Evolutionary conservation across 2,113 vertebrate genomes (phyloP), one percentile per base, ranked within the genome.

Genomic region (Xiphophorus couchianus): DNA sequence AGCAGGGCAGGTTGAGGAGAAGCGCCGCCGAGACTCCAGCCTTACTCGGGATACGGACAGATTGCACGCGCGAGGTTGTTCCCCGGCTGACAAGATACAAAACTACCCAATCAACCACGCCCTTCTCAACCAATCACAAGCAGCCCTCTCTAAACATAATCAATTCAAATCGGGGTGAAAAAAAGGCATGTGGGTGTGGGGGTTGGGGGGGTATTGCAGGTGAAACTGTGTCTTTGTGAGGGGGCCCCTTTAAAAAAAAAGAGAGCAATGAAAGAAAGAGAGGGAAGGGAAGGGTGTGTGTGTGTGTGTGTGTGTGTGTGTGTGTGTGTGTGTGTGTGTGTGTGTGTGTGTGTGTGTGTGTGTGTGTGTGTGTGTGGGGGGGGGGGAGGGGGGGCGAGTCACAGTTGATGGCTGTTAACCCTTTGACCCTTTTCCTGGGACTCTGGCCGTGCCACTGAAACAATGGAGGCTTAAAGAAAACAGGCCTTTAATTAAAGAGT

Each of bases 71-170:
- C 91, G 91, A 94, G 96, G 95, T 96, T 95, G 95, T 96, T 96
- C 95, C 92, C 93, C 74, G 93, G 96, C 96, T 96, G 96, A 96
- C 96, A 96, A 96, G 95, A 94, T 95, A 96, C 95, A 95, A 96
- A 96, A 96, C 95, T 95, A 96, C 93, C 96, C 96, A 96, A 95
- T 95, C 96, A 96, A 95, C 96, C 96, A 96, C 96, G 94, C 96
- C 96, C 96, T 94, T 95, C 95, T 95, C 96, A 95, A 95, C 97
- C 97, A 97, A 97, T 97, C 96, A 96, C 96, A 96, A 95, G 90
- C 95, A 93, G 94, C 94, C 94, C 93, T 95, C 95, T 94, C 95
- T 94, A 95, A 96, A 96, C 96, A 96, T 95, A 95, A 96, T 96
- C 95, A 96, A 95, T 96, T 96, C 95, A 95, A 96, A 96, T 90